These are phyloP conservation scores for Huso huso DNA, from an alignment of 2,797 vertebrate genomes.

Conservation along the genomic window DNA sequence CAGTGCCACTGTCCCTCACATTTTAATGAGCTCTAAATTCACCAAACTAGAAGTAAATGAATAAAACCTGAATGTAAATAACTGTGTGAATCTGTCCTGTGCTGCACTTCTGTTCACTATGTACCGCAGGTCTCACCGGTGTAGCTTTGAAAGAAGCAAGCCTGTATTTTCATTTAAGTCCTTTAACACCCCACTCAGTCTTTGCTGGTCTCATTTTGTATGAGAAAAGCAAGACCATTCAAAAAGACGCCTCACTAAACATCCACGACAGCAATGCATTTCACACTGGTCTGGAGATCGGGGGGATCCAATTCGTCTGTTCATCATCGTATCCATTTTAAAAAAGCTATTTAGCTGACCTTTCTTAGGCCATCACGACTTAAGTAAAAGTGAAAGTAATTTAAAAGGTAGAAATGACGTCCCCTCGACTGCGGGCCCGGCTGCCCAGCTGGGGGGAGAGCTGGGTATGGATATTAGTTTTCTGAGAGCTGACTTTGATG, in stretches of 20 bases:
- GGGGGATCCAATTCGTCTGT: conserved; percentile 33
- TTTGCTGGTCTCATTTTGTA: too few relatives aligned
- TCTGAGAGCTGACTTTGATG: conserved; percentile 86
- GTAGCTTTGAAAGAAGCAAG: too few relatives aligned
- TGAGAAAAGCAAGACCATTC: too few relatives aligned
- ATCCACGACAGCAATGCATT: conserved; percentile 37
- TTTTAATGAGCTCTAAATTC: too few relatives aligned
- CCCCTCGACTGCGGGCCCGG: conserved; percentile 29
- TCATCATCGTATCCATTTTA: conserved; percentile 14
- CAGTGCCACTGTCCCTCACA: too few relatives aligned
- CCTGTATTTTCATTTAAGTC: too few relatives aligned
- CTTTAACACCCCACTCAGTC: too few relatives aligned
- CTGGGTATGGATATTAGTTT: conserved; percentile 83
- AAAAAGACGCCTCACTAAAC: neutral
- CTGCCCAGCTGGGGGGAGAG: conserved; percentile 60
- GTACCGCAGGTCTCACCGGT: too few relatives aligned
- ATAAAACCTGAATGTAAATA: too few relatives aligned
- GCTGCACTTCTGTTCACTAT: too few relatives aligned
- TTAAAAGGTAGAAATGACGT: conserved; percentile 55
- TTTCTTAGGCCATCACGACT: conserved; percentile 59
- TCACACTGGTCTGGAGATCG: conserved; percentile 42
- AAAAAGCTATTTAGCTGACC: conserved; percentile 50
- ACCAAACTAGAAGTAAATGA: too few relatives aligned
- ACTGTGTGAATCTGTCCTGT: too few relatives aligned
- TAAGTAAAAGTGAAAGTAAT: conserved; percentile 75